Conservation (phyloP, 2,888 invertebrate genomes). For the Venustoraphidia nigricollis region DNA sequence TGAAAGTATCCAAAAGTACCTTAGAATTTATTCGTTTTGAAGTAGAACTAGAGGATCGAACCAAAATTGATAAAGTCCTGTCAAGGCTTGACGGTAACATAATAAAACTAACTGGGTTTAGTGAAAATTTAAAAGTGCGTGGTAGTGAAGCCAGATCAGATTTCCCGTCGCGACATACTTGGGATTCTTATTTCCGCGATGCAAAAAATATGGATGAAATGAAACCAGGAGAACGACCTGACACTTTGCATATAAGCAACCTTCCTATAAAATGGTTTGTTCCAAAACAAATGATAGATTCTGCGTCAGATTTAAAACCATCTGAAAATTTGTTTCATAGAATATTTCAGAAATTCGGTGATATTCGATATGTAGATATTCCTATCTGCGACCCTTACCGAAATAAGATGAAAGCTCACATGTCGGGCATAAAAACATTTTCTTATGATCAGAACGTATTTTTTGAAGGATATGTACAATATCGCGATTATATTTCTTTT, state of each 20-base stretch:
- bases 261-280: conserved; percentile 86
- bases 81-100: conserved; percentile 62
- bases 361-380: conserved; percentile 76
- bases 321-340: conserved; percentile 61
- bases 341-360: conserved; percentile 81
- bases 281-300: conserved; percentile 39
- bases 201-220: conserved; percentile 93
- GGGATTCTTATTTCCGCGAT: conserved; percentile 94
- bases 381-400: conserved; percentile 80
- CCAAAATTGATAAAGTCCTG: conserved; percentile 49
- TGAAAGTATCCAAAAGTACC: conserved; percentile 78
- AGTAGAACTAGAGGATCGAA: conserved; percentile 66
- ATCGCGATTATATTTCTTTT: conserved; percentile 86
- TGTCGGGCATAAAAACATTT: conserved; percentile 67
- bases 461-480: conserved; percentile 90
- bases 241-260: conserved; percentile 76
- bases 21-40: conserved; percentile 85
- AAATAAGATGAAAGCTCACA: conserved; percentile 60
- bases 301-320: conserved; percentile 45
- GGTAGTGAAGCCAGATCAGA: conserved; percentile 71
- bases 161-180: conserved; percentile 78
- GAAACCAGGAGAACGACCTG: conserved; percentile 90
- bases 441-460: conserved; percentile 65
- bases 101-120: conserved; percentile 73
- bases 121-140: conserved; percentile 65